phyloP scores from a whole-genome alignment of 2,888 invertebrate genomes.

The Melolontha melolontha region DNA sequence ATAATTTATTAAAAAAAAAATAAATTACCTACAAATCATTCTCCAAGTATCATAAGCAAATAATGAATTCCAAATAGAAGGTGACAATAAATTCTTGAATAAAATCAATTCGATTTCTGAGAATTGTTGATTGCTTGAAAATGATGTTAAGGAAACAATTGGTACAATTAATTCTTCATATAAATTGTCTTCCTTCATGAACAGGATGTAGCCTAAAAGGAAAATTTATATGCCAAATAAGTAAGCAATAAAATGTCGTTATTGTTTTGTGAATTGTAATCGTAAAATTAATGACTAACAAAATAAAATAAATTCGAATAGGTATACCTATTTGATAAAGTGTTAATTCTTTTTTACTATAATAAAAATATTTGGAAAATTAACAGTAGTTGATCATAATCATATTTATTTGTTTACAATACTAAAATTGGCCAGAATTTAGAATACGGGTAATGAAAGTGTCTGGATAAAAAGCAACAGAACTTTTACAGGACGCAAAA shows the following conservation, averaged over 20 bases:
- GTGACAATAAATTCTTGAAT: slow-evolving; percentile 52
- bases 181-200: slow-evolving; percentile 33
- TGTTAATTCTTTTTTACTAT: too few relatives aligned
- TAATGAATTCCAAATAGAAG: slow-evolving; percentile 53
- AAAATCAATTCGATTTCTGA: slow-evolving; percentile 51
- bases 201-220: slow-evolving; percentile 28
- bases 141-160: slow-evolving; percentile 48
- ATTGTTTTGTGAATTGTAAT: too few relatives aligned
- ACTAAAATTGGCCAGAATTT: too few relatives aligned
- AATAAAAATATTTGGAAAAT: too few relatives aligned
- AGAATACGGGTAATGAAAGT: too few relatives aligned
- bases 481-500: too few relatives aligned
- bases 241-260: not conserved
- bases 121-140: slow-evolving; percentile 47
- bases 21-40: slow-evolving; percentile 54
- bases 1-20: not conserved
- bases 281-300: too few relatives aligned
- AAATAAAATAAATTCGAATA: too few relatives aligned
- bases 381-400: too few relatives aligned
- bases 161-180: slow-evolving; percentile 52
- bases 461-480: too few relatives aligned
- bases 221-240: not conserved
- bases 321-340: too few relatives aligned
- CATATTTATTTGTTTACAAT: too few relatives aligned
- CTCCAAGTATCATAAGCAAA: slow-evolving; percentile 57